A percentile compares a stretch with the other conserved stretches of the same genome.
phyloP scores from a whole-genome alignment of 2,113 vertebrate genomes.

The Tonatia bakeri region DNA sequence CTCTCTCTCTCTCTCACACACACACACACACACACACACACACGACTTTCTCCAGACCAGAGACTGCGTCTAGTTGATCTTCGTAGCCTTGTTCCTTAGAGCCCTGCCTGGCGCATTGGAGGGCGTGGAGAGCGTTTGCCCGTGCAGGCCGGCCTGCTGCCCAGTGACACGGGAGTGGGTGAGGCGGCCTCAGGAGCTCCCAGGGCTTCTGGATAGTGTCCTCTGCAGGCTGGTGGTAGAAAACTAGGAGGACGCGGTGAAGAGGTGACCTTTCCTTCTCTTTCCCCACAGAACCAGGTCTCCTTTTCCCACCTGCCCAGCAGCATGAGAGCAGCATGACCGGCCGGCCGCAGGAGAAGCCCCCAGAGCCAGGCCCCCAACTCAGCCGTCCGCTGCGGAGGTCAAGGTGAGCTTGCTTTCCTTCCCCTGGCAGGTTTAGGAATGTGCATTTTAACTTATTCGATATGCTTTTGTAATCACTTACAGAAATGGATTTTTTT shows the following conservation, averaged over 20 bases:
- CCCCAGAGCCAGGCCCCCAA: constrained; percentile 64
- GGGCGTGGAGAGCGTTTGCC: background rate
- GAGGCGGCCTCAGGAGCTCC: background rate
- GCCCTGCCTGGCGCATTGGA: background rate
- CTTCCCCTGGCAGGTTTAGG: background rate
- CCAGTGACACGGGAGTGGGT: background rate
- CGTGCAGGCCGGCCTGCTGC: background rate
- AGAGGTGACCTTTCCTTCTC: constrained; percentile 32
- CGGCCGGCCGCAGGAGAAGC: constrained; percentile 61
- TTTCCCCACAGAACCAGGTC: constrained; percentile 42
- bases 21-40: no score
- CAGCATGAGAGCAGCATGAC: constrained; percentile 76
- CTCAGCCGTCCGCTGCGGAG: constrained; percentile 37
- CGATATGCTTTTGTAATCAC: background rate
- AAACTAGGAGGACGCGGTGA: background rate
- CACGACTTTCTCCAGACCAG: background rate
- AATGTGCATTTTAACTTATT: background rate
- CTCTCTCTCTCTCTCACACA: background rate
- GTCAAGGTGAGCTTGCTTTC: constrained; percentile 56
- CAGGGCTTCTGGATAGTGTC: background rate
- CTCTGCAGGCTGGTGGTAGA: background rate
- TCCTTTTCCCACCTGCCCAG: constrained; percentile 61
- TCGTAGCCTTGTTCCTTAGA: background rate
- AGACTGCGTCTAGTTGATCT: background rate
- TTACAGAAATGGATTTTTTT: no score